Base-by-base conservation (phyloP, 1,140 invertebrate genomes). In the Notospermus geniculatus region DNA sequence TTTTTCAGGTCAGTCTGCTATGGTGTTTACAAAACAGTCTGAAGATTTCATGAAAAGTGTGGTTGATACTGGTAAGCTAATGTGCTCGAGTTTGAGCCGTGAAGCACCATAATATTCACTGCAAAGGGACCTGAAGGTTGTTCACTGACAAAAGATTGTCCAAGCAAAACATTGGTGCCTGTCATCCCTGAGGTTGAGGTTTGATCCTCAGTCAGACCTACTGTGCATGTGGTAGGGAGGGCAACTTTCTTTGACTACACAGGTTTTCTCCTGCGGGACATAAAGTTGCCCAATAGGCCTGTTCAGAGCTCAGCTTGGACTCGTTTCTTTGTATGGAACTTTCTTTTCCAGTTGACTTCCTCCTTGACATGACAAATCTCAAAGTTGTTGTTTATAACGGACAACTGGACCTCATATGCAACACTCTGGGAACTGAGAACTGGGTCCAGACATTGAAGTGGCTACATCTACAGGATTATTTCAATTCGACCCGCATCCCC, bases 21-120 rank as follows among this genome's bases (percentile, higher is more conserved):
- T 60, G 0, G 90, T 93, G 0, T 92, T 92, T 75, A 60, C 71
- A 36, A 77, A 72, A 15, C 84, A 91, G 28, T 64, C 59, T 19
- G 85, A 64, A 22, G 91, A 93, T 73, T 93, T 93, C 69, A 93
- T 94, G 91, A 91, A 90, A 73, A 89, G 91, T 15, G 90, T 90
- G 27, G 86, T 87, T 13, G 72, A 87, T 50, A 83, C 87, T 70
- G 91, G 92, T 80, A 86, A 87, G 72, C 56, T 29, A 29, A 17
- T 50, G 5, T 36, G 32, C 15, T 15, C 4, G 4, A 15, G 4
- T 7, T 36, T 36, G 5, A 36, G 15, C 32, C 4, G 5, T 36
- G 32, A 36, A 15, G 32, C n/a, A n/a, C n/a, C n/a, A n/a, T n/a
- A n/a, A n/a, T n/a, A n/a, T n/a, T n/a, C n/a, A n/a, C n/a, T n/a